These are phyloP conservation scores for Drosophila koepferae DNA, from an alignment of 2,888 invertebrate genomes.

Conservation along the genomic window DNA sequence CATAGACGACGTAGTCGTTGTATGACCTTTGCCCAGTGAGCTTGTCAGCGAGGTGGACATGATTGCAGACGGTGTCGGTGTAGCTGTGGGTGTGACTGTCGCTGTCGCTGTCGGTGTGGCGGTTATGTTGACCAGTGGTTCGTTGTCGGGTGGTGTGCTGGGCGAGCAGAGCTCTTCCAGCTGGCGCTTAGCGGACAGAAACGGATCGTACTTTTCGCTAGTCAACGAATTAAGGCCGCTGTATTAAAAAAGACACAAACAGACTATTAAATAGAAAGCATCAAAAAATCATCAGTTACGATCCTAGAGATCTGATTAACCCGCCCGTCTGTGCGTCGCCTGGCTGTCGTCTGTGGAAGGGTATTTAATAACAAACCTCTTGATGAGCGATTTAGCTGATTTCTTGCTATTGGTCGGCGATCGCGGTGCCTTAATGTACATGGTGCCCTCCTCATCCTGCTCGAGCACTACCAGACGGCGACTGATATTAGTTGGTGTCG, in stretches of 20 bases:
- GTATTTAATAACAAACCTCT: constrained; percentile 73
- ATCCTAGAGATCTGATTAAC: constrained; percentile 8
- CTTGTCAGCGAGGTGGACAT: constrained; percentile 77
- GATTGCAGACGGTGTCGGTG: constrained; percentile 12
- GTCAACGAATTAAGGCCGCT: constrained; percentile 71
- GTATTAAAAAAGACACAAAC: not conserved
- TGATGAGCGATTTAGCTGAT: constrained; percentile 4
- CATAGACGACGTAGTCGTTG: constrained; percentile 45
- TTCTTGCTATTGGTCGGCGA: constrained; percentile 19
- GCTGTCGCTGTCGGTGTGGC: constrained; percentile 35
- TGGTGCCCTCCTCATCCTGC: constrained; percentile 59
- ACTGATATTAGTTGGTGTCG: constrained; percentile 29
- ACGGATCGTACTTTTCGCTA: constrained; percentile 89
- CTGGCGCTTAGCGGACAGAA: constrained; percentile 92
- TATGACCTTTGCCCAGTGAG: constrained; percentile 28
- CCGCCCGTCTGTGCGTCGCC: constrained; percentile 48
- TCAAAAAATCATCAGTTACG: not conserved
- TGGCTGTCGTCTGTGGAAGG: constrained; percentile 59
- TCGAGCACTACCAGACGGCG: constrained; percentile 57
- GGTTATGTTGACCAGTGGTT: constrained; percentile 25
- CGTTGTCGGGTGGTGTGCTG: constrained; percentile 83
- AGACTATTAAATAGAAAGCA: not conserved
- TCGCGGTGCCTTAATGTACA: constrained; percentile 65
- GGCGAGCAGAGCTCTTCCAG: constrained; percentile 91
- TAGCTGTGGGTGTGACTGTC: constrained; percentile 32